phyloP scores from a whole-genome alignment of 35 echinoderm and acorn worm genomes.

The Ophioderma brevispina region DNA sequence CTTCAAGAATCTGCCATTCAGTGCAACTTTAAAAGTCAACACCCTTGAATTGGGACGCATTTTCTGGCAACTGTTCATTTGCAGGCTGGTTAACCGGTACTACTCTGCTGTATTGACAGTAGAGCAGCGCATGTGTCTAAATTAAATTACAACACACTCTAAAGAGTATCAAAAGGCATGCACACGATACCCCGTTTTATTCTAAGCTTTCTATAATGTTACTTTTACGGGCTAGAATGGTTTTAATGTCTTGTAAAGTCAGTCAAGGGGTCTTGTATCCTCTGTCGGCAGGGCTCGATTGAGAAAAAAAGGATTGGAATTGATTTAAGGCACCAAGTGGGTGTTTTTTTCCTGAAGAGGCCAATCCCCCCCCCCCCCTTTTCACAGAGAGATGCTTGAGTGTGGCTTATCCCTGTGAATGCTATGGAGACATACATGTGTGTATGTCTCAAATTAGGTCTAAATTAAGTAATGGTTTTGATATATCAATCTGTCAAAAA shows the following conservation, averaged over 20 bases:
- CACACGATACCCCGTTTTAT: neutral
- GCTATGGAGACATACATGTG: too few species aligned
- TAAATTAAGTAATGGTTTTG: too few species aligned
- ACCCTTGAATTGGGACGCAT: too few species aligned
- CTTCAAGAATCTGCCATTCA: too few species aligned
- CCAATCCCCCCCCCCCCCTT: too few species aligned
- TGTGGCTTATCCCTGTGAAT: too few species aligned
- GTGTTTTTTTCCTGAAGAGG: neutral
- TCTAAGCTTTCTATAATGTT: neutral
- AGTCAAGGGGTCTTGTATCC: neutral
- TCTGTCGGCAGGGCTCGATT: neutral
- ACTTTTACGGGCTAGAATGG: neutral
- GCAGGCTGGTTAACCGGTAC: too few species aligned
- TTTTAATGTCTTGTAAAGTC: neutral
- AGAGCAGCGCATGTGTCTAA: neutral
- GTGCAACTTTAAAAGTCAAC: too few species aligned
- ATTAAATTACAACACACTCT: neutral
- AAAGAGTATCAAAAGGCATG: neutral
- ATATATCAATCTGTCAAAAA: too few species aligned
- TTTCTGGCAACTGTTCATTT: too few species aligned
- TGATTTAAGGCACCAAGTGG: neutral
- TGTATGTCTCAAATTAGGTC: too few species aligned
- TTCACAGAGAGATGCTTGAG: too few species aligned
- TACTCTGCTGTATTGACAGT: neutral
- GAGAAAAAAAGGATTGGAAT: neutral